Percentiles rank a stretch among this genome's conserved stretches.
Conservation (phyloP, 2,797 vertebrate species). For the Oophaga sylvatica region DNA sequence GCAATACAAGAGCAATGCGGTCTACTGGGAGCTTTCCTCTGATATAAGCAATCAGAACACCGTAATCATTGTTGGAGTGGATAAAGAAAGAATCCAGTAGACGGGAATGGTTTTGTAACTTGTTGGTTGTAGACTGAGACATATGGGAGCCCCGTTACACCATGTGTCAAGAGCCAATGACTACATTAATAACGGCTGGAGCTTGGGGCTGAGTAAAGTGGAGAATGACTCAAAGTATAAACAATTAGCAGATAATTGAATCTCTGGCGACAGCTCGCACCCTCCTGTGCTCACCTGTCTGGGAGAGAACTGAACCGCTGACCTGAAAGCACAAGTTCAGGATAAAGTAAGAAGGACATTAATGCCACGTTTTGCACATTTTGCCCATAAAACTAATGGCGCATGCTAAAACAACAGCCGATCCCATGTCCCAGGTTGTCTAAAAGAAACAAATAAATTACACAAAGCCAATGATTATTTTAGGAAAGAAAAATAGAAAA, state of each 20-base stretch:
- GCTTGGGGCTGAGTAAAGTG: neutral
- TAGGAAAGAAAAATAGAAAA: neutral
- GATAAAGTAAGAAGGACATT: neutral
- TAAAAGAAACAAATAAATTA: neutral
- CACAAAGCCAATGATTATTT: neutral
- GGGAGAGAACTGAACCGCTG: neutral
- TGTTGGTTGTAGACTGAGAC: neutral
- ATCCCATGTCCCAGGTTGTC: neutral
- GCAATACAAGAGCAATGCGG: too few species aligned
- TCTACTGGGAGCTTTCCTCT: too few species aligned
- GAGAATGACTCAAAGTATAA: constrained; percentile 11
- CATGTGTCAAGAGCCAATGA: neutral
- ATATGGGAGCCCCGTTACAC: neutral
- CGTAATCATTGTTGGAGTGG: neutral
- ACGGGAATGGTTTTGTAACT: neutral
- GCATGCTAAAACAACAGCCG: neutral
- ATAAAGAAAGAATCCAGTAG: neutral
- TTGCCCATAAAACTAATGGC: neutral
- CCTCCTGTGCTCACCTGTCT: neutral
- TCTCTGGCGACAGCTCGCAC: neutral
- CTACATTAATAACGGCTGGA: neutral
- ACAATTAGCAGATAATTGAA: constrained; percentile 24
- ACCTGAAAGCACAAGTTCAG: constrained; percentile 1
- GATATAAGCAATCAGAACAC: neutral
- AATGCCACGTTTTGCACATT: neutral